Percentiles rank a stretch among this genome's conserved stretches.
These are phyloP conservation scores for Nymphalis urticae DNA, from an alignment of 2,888 invertebrate species.

Conservation along the genomic window DNA sequence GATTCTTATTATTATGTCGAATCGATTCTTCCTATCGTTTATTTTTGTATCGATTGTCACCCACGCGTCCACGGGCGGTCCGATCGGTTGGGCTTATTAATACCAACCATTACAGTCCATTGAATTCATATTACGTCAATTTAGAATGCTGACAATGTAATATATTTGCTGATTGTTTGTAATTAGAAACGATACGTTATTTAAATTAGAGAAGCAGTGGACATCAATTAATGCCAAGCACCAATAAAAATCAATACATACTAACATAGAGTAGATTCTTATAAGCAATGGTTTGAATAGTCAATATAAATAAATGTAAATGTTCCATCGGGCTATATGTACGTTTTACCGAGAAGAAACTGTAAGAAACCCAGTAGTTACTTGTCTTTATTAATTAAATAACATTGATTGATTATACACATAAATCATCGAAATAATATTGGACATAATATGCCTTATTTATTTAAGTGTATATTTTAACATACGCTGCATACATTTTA, in stretches of 20 bases:
- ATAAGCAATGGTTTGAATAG: no score
- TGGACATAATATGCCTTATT: no score
- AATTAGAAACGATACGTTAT: constrained; percentile 34
- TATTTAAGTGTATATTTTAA: no score
- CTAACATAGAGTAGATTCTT: no score
- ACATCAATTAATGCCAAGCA: constrained; percentile 12
- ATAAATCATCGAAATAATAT: no score
- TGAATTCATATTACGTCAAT: constrained; percentile 61
- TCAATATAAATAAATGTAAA: no score
- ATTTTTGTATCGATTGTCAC: constrained; percentile 45
- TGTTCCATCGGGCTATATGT: no score
- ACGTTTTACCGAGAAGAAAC: no score
- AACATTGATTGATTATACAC: no score
- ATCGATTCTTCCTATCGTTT: constrained; percentile 22
- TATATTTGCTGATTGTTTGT: constrained; percentile 31
- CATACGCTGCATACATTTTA: no score
- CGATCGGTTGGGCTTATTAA: constrained; percentile 42
- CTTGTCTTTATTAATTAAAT: no score
- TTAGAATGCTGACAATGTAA: constrained; percentile 43
- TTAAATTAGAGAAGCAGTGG: constrained; percentile 20
- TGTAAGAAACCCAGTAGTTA: no score
- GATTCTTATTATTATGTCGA: constrained; percentile 17
- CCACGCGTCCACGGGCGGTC: constrained; percentile 58
- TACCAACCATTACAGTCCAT: constrained; percentile 55
- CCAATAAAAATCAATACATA: not conserved